Percentiles rank a stretch among this genome's conserved stretches.
These are phyloP conservation scores for Champsocephalus gunnari DNA, from an alignment of 2,797 vertebrate genomes.

Conservation along the genomic window DNA sequence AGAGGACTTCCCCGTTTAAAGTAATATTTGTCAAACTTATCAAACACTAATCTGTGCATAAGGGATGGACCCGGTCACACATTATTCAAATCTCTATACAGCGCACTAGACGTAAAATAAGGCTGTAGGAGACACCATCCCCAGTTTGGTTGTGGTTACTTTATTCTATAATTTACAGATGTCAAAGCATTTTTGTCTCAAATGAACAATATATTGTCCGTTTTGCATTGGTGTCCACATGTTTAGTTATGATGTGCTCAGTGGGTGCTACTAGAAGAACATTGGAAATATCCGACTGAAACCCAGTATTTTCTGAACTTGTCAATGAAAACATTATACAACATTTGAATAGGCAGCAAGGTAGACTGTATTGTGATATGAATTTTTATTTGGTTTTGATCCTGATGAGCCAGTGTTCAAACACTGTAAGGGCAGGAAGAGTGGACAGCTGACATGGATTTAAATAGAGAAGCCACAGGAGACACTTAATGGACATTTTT, in stretches of 20 bases:
- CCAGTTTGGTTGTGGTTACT: slow-evolving; percentile 3
- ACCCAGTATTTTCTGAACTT: neutral
- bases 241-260: neutral
- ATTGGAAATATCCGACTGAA: neutral
- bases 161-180: slow-evolving; percentile 16
- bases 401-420: neutral
- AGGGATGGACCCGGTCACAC: slow-evolving; percentile 4
- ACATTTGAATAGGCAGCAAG: no score
- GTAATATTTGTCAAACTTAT: slow-evolving; percentile 32
- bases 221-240: neutral
- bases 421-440: slow-evolving; percentile 7
- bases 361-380: neutral
- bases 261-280: slow-evolving; percentile 5
- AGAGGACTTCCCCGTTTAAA: slow-evolving; percentile 15
- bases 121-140: neutral
- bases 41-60: slow-evolving; percentile 16
- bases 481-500: slow-evolving; percentile 45
- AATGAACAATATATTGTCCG: slow-evolving; percentile 1
- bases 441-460: slow-evolving; percentile 44
- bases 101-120: slow-evolving; percentile 12
- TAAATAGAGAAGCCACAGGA: slow-evolving; percentile 54
- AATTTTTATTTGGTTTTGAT: neutral
- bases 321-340: neutral
- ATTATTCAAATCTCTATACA: slow-evolving; percentile 39
- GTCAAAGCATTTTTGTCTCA: neutral